These are phyloP conservation scores for Oxytorus armatus DNA, from an alignment of 2,888 invertebrate species.

Conservation along the genomic window DNA sequence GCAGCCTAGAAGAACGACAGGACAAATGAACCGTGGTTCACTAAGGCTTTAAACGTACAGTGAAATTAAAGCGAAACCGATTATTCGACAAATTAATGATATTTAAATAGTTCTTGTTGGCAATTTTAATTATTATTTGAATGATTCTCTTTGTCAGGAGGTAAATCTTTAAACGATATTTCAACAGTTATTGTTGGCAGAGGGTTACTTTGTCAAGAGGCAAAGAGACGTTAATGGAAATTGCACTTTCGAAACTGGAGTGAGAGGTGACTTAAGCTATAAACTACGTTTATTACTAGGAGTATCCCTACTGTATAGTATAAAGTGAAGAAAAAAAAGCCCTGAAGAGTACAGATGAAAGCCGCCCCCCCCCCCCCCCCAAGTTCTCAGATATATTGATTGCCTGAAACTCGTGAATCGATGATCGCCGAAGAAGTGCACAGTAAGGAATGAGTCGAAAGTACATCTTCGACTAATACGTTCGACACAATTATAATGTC, in stretches of 20 bases:
- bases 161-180: neutral
- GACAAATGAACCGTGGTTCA: neutral
- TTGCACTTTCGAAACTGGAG: no score
- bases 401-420: neutral
- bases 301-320: no score
- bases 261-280: no score
- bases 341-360: no score
- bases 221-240: no score
- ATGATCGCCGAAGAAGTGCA: neutral
- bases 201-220: neutral
- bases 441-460: slow-evolving; percentile 24
- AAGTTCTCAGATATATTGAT: neutral
- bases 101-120: no score
- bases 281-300: no score
- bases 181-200: neutral
- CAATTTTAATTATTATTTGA: no score
- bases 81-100: neutral
- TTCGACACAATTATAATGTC: neutral
- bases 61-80: slow-evolving; percentile 34
- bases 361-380: no score
- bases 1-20: slow-evolving; percentile 47
- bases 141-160: neutral
- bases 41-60: slow-evolving; percentile 67
- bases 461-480: neutral
- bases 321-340: no score